Evolutionary conservation across 2,113 vertebrate species (phyloP).

Genomic region (Gymnarchus niloticus): DNA sequence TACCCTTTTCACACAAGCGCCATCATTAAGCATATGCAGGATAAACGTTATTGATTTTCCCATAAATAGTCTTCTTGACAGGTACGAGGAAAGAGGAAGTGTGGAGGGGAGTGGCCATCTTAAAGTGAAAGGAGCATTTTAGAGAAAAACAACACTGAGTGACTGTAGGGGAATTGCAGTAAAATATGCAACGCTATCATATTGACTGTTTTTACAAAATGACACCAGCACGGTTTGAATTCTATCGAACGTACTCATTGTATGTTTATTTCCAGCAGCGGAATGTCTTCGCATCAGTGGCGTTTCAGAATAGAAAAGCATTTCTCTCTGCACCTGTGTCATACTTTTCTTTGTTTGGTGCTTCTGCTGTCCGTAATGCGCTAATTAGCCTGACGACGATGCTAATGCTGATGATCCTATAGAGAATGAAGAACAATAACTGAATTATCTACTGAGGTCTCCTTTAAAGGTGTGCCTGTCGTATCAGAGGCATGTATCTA

Average conservation of each 20-base stretch:
- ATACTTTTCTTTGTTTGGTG: background rate
- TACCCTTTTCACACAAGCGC: background rate
- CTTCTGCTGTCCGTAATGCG: background rate
- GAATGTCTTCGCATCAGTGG: no score
- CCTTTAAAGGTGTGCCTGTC: background rate
- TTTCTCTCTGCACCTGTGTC: background rate
- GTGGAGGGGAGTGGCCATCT: background rate
- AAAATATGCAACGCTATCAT: no score
- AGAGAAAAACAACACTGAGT: background rate
- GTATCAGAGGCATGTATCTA: background rate
- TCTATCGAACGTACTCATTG: background rate
- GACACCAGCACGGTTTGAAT: no score
- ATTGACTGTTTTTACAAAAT: no score
- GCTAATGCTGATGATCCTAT: background rate
- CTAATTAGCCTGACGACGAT: no score
- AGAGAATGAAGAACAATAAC: no score
- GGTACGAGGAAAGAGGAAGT: conserved; percentile 21
- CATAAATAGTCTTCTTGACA: conserved; percentile 6
- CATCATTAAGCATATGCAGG: background rate
- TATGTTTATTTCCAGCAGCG: background rate
- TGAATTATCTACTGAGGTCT: background rate
- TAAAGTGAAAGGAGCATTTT: background rate
- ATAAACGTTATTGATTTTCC: background rate
- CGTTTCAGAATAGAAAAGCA: no score
- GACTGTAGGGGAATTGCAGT: background rate